phyloP scores from a whole-genome alignment of 2,888 invertebrate genomes.

The Eudasyphora cyanicolor region DNA sequence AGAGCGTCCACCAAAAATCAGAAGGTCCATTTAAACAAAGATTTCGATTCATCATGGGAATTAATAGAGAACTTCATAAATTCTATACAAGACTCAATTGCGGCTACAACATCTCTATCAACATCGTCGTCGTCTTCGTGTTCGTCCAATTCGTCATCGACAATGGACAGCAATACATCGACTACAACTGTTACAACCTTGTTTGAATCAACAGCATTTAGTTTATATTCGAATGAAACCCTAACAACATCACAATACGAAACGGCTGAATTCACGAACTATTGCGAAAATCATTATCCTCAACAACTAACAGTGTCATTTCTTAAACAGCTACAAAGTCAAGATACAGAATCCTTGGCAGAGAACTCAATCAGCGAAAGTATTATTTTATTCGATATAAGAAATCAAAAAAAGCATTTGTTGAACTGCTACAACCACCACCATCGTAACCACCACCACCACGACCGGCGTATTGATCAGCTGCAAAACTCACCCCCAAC shows the following conservation, averaged over 20 bases:
- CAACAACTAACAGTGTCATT: conserved; percentile 62
- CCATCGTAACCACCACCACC: background rate
- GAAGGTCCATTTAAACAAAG: conserved; percentile 49
- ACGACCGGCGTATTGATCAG: conserved; percentile 15
- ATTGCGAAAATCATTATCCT: background rate
- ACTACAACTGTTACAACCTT: background rate
- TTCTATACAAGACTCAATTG: conserved; percentile 64
- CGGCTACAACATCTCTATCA: conserved; percentile 52
- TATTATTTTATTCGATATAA: conserved; percentile 76
- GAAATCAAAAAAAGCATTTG: conserved; percentile 68
- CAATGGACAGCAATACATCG: conserved; percentile 23
- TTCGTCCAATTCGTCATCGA: too few species aligned
- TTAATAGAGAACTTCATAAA: conserved; percentile 73
- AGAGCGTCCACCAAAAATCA: conserved; percentile 1
- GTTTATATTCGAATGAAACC: conserved; percentile 25
- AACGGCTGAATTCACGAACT: conserved; percentile 7
- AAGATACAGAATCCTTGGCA: conserved; percentile 39
- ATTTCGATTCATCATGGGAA: conserved; percentile 70
- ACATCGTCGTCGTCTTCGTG: conserved; percentile 68
- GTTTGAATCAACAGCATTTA: conserved; percentile 21
- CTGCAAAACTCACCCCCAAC: background rate
- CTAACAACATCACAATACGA: conserved; percentile 30
- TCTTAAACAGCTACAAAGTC: conserved; percentile 69
- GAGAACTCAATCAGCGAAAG: conserved; percentile 68
- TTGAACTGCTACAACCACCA: conserved; percentile 20